Conservation (phyloP, 2,113 vertebrate species). For the Tychaedon coryphoeus region DNA sequence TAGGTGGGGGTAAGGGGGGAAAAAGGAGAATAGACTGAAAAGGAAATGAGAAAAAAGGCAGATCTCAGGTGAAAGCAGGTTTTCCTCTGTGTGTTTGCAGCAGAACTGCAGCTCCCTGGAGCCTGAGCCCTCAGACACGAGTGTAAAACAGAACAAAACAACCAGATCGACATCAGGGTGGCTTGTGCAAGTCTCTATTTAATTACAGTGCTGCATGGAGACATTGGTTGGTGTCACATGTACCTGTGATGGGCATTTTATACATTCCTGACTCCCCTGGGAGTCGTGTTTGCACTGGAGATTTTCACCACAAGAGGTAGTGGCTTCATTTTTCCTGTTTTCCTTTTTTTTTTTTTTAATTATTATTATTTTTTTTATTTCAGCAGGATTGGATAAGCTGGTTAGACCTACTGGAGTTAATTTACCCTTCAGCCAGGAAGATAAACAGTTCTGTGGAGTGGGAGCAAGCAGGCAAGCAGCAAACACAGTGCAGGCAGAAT, state of each 20-base stretch:
- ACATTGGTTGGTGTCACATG: background rate
- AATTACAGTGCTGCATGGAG: conserved; percentile 39
- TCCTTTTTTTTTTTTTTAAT: background rate
- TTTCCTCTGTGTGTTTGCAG: fast-evolving
- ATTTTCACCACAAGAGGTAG: conserved; percentile 11
- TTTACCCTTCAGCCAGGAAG: background rate
- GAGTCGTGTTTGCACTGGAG: background rate
- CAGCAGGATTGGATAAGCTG: conserved; percentile 7
- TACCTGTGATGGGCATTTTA: background rate
- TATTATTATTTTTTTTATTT: background rate
- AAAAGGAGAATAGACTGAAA: background rate
- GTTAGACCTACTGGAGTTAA: background rate
- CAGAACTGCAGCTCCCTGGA: background rate
- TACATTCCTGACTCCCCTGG: conserved; percentile 27
- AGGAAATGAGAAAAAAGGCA: background rate
- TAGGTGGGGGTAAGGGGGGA: background rate
- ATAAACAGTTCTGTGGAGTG: background rate
- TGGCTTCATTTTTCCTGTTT: background rate
- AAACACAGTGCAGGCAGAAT: background rate
- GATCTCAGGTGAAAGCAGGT: background rate
- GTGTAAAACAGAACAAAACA: background rate
- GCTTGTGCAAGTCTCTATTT: conserved; percentile 45
- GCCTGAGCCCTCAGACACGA: background rate
- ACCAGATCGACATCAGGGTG: background rate
- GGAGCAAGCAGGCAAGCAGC: conserved; percentile 33